These are phyloP conservation scores for Brachypterus glaber DNA, from an alignment of 2,888 invertebrate genomes.

Conservation along the genomic window DNA sequence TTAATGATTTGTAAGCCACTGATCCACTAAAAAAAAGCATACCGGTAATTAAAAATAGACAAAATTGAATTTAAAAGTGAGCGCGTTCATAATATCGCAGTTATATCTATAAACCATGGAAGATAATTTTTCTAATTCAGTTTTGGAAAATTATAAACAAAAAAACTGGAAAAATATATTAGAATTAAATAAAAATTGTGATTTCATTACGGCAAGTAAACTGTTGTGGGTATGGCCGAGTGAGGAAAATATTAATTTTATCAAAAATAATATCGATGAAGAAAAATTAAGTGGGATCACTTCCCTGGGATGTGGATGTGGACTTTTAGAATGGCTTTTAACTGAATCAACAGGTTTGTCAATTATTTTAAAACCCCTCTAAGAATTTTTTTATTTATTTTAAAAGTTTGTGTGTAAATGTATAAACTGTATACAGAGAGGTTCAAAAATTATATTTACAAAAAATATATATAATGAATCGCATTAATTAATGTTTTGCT, in stretches of 20 bases:
- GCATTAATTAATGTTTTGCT: too few relatives aligned
- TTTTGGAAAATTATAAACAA: conserved; percentile 40
- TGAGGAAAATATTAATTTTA: conserved; percentile 51
- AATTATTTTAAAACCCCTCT: conserved; percentile 4
- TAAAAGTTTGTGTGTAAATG: too few relatives aligned
- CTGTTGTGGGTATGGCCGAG: conserved; percentile 70
- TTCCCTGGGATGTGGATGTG: conserved; percentile 73
- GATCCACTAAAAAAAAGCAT: too few relatives aligned
- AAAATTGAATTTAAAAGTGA: too few relatives aligned
- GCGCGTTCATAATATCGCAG: too few relatives aligned
- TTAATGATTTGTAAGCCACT: too few relatives aligned
- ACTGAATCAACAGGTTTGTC: conserved; percentile 51
- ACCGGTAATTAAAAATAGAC: too few relatives aligned
- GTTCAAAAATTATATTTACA: too few relatives aligned
- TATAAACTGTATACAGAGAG: too few relatives aligned
- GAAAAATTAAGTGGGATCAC: conserved; percentile 45
- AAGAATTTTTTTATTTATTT: conserved; percentile 8
- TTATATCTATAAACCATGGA: too few relatives aligned
- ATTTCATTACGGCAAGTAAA: conserved; percentile 35
- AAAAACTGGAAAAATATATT: conserved; percentile 42
- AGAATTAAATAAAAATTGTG: conserved; percentile 41
- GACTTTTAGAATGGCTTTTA: conserved; percentile 74
- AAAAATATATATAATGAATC: too few relatives aligned
- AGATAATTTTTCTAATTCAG: conserved; percentile 33
- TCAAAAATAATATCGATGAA: conserved; percentile 42